phyloP scores from a whole-genome alignment of 2,888 invertebrate species.

The Anthoptus insignis region DNA sequence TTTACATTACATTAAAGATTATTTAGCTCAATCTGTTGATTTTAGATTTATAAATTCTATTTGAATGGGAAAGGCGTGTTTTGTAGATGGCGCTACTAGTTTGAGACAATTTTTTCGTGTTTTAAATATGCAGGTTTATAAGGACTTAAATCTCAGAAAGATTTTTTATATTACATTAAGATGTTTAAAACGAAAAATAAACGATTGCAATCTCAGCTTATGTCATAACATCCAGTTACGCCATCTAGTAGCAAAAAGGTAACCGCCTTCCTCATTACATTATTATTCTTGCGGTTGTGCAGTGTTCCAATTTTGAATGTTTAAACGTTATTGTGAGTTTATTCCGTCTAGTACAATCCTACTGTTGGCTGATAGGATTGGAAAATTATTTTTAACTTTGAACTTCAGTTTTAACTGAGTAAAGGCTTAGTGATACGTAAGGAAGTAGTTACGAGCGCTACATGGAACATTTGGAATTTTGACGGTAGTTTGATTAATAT shows the following conservation, averaged over 20 bases:
- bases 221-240: no score
- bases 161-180: no score
- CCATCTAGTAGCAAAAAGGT: no score
- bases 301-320: constrained; percentile 67
- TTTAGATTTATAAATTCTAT: constrained; percentile 73
- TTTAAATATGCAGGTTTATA: no score
- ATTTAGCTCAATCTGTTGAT: constrained; percentile 79
- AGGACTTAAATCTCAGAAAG: no score
- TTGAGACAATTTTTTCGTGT: no score
- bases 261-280: no score
- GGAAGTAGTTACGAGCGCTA: background rate
- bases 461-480: constrained; percentile 9
- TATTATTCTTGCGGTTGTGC: constrained; percentile 77
- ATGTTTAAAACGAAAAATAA: no score
- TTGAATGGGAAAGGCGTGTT: no score
- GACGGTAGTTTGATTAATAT: background rate
- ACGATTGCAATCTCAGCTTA: no score
- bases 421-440: constrained; percentile 21
- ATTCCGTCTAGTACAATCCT: constrained; percentile 74
- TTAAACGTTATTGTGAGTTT: constrained; percentile 65
- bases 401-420: constrained; percentile 19
- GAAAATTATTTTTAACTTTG: constrained; percentile 49
- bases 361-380: constrained; percentile 68
- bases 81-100: no score
- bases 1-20: constrained; percentile 47